These are phyloP conservation scores for Odontamblyopus lacepedii DNA, from an alignment of 2,797 vertebrate species.

Conservation along the genomic window DNA sequence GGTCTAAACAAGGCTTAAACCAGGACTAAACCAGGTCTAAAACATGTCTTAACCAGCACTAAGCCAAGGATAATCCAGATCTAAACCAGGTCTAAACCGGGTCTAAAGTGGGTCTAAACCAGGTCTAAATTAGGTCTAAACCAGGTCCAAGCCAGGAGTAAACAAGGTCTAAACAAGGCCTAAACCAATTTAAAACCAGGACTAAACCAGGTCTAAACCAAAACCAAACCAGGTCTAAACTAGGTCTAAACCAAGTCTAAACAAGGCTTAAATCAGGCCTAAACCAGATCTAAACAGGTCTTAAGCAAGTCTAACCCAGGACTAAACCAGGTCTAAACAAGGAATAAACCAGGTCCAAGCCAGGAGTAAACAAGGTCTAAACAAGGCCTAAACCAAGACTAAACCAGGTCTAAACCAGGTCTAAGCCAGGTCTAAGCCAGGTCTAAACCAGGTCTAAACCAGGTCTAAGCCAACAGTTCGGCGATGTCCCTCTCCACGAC, in stretches of 20 bases:
- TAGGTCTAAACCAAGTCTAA: conserved; percentile 5
- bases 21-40: conserved; percentile 7
- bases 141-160: conserved; percentile 6
- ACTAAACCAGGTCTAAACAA: neutral
- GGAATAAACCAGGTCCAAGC: neutral
- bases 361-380: neutral
- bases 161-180: no score
- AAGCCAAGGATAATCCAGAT: no score
- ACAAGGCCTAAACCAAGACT: conserved; percentile 6
- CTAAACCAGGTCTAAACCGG: no score
- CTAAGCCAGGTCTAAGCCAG: neutral
- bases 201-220: neutral
- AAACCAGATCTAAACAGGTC: conserved; percentile 8
- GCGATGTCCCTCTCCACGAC: conserved; percentile 75
- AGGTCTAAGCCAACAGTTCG: conserved; percentile 57
- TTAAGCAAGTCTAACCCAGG: neutral
- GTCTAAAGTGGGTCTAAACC: no score
- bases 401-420: neutral
- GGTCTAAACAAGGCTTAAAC: conserved; percentile 4
- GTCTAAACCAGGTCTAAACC: neutral
- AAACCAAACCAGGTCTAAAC: conserved; percentile 1
- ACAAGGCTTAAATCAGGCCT: neutral
- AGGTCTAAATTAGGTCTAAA: no score
- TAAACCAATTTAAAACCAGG: conserved; percentile 7
- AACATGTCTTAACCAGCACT: neutral